Evolutionary conservation across 2,113 vertebrate species (phyloP).

Genomic region (Balaeniceps rex): DNA sequence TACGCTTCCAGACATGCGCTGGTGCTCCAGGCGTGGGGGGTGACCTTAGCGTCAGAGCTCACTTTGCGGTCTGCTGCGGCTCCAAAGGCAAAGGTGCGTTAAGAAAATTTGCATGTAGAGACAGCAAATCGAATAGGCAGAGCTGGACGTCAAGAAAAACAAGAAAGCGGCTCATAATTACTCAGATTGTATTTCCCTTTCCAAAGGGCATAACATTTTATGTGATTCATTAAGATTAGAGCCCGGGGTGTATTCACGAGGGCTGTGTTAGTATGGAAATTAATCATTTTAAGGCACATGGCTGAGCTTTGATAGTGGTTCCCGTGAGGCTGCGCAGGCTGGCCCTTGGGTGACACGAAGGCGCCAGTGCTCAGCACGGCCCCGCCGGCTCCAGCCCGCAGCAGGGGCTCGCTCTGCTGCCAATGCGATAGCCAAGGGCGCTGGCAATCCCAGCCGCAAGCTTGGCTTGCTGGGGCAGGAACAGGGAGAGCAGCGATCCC

Average conservation of each 20-base stretch:
- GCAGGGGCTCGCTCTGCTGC: background rate
- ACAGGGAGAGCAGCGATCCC: background rate
- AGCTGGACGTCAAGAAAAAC: background rate
- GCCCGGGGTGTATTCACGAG: background rate
- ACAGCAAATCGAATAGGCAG: background rate
- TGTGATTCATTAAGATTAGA: conserved; percentile 1
- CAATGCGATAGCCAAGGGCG: rapidly evolving
- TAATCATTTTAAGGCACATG: background rate
- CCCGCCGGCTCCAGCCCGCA: background rate
- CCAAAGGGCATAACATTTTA: conserved; percentile 20
- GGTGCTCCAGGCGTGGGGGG: background rate
- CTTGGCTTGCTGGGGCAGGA: background rate
- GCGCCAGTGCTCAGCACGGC: background rate
- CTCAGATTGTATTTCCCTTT: background rate
- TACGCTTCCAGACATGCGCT: rapidly evolving
- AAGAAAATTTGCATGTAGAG: background rate
- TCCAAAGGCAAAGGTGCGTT: background rate
- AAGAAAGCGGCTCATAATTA: background rate
- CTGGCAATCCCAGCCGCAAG: background rate
- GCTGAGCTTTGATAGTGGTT: background rate
- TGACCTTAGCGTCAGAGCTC: background rate
- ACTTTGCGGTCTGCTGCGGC: background rate
- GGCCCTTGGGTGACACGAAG: background rate
- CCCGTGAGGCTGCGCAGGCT: rapidly evolving
- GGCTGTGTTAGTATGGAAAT: background rate